Conservation (phyloP, 53 echinoderm and acorn worm genomes). For the Antedon mediterranea region DNA sequence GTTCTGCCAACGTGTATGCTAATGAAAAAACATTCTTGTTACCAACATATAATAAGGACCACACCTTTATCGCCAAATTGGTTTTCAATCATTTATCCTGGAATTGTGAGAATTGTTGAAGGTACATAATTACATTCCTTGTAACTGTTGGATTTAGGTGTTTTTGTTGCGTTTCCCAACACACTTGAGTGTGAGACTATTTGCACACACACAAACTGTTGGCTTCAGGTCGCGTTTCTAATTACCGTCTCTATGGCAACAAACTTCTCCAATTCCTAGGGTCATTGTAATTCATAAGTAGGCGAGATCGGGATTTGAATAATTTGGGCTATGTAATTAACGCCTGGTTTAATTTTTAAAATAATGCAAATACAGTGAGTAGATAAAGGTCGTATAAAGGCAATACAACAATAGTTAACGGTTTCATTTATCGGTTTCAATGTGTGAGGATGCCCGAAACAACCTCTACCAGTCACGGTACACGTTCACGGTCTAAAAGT, state of each 20-base stretch:
- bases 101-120: too few relatives aligned
- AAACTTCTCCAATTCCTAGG: background rate
- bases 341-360: background rate
- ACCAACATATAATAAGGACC: background rate
- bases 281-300: conserved; percentile 1
- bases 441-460: background rate
- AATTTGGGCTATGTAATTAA: conserved; percentile 1
- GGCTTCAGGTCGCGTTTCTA: background rate
- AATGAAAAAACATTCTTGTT: background rate
- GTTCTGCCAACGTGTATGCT: background rate
- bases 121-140: background rate
- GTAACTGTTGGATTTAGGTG: background rate
- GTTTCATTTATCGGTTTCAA: background rate
- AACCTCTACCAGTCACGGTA: background rate
- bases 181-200: background rate
- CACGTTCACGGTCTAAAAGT: background rate
- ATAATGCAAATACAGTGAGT: background rate
- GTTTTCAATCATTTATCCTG: too few relatives aligned
- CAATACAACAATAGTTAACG: background rate
- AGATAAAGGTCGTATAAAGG: background rate
- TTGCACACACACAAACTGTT: background rate
- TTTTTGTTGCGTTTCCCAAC: background rate
- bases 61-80: background rate
- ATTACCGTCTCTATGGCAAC: background rate
- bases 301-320: background rate